phyloP scores from a whole-genome alignment of 2,797 vertebrate genomes.

The Scolopax rusticola region DNA sequence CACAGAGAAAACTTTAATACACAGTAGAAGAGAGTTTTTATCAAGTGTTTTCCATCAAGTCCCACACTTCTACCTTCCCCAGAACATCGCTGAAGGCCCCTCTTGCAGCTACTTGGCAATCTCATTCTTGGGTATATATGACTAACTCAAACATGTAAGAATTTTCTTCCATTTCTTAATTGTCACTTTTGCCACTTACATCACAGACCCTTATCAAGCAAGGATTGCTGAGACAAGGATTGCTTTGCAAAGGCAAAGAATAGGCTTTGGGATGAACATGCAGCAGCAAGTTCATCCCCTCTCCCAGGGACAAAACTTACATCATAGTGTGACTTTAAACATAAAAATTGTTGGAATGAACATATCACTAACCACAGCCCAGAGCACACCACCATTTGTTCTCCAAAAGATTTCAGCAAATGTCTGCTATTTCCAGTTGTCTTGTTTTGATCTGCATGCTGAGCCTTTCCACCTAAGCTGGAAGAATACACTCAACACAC shows the following conservation, averaged over 20 bases:
- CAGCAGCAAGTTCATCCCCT: background rate
- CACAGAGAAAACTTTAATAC: background rate
- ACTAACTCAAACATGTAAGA: background rate
- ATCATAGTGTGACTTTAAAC: background rate
- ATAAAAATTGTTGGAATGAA: background rate
- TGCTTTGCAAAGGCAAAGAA: background rate
- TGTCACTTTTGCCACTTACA: background rate
- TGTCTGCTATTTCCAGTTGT: background rate
- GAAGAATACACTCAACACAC: background rate
- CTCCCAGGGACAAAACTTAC: background rate
- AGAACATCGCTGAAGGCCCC: background rate
- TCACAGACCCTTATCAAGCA: background rate
- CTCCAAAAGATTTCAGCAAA: background rate
- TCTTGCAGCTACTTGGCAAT: background rate
- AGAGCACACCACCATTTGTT: background rate
- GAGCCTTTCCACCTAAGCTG: background rate
- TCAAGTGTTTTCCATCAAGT: background rate
- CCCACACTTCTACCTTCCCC: background rate
- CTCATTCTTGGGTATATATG: background rate
- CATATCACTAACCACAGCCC: background rate
- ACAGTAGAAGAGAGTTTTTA: background rate
- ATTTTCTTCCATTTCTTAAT: background rate
- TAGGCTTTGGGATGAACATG: background rate
- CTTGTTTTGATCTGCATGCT: background rate
- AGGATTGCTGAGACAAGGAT: background rate